Base-by-base conservation (phyloP, 2,888 invertebrate genomes). In the Gibbula magus region DNA sequence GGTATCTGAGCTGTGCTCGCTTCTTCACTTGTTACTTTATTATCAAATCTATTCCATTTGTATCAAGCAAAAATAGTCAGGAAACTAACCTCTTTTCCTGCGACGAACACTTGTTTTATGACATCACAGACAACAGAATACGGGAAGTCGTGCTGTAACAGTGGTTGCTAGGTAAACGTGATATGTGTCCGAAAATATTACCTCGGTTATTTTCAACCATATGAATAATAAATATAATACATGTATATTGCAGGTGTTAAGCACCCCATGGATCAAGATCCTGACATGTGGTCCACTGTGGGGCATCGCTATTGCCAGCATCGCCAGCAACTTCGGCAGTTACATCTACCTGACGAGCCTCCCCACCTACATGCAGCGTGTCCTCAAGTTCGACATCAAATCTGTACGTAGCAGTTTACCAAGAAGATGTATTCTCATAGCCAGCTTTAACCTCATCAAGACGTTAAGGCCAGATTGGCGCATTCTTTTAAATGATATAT, bases 281-380 rank as follows among this genome's bases (percentile, higher is more conserved):
- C 35, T 87, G 7, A 86, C 81, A 0, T 87, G 85, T 8, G 82
- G 86, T 2, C 86, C 87, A 2, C 84, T 93, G 7, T 93, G 92
- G 92, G 93, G 93, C 0, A 88, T 93, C 3, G 86, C 91, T 73
- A 86, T 89, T 1, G 93, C 92, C 7, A 93, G 93, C 84, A 90
- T 92, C 80, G 88, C 88, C 75, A 92, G 92, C 84, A 93, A 93
- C 89, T 93, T 93, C 92, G 93, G 93, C 5, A 93, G 93, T 87
- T 93, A 93, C 87, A 93, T 92, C 0, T 90, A 93, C 92, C 89
- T 93, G 18, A 93, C 93, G 0, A 90, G 91, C 54, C 87, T 93
- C 53, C 93, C 93, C 2, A 91, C 87, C 61, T 93, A 92, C 83
- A 89, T 93, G 85, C 90, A 92, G 51, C 90, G 92, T 79, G 88